A percentile compares a stretch with the other conserved stretches of the same genome.
These are phyloP conservation scores for Hoplodrina blanda DNA, from an alignment of 2,888 invertebrate species.

Conservation along the genomic window DNA sequence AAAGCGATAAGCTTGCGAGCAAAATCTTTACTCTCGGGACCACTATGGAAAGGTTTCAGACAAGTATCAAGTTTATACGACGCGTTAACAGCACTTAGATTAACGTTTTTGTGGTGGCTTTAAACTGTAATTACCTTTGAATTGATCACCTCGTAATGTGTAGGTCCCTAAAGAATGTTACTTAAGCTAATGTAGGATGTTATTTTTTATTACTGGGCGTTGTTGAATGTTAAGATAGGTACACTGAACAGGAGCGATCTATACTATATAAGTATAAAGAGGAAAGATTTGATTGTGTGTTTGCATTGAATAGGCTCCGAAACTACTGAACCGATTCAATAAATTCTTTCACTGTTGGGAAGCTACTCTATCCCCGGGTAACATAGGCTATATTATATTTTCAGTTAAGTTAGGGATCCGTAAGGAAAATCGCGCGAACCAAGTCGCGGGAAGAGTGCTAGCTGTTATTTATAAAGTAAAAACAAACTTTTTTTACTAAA, in stretches of 20 bases:
- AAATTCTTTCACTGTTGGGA: too few species aligned
- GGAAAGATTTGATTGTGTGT: too few species aligned
- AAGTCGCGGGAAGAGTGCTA: too few species aligned
- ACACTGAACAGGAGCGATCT: not conserved
- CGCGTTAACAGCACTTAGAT: conserved; percentile 42
- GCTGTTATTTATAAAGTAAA: too few species aligned
- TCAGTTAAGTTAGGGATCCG: too few species aligned
- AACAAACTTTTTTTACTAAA: too few species aligned
- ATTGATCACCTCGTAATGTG: conserved; percentile 39
- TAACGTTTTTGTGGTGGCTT: conserved; percentile 47
- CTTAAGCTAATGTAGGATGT: conserved; percentile 29
- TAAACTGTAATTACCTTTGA: conserved; percentile 42
- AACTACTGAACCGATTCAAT: too few species aligned
- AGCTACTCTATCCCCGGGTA: too few species aligned
- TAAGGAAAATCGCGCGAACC: too few species aligned
- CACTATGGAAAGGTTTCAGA: conserved; percentile 68
- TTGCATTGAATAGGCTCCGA: too few species aligned
- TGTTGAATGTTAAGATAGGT: not conserved
- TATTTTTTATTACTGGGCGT: not conserved
- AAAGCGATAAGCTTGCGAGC: conserved; percentile 69
- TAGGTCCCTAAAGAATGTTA: conserved; percentile 20
- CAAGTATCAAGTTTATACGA: conserved; percentile 62
- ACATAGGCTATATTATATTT: too few species aligned
- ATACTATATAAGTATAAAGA: too few species aligned
- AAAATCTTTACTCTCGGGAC: conserved; percentile 71